phyloP scores from a whole-genome alignment of 2,113 vertebrate genomes.

The Podarcis cretensis region DNA sequence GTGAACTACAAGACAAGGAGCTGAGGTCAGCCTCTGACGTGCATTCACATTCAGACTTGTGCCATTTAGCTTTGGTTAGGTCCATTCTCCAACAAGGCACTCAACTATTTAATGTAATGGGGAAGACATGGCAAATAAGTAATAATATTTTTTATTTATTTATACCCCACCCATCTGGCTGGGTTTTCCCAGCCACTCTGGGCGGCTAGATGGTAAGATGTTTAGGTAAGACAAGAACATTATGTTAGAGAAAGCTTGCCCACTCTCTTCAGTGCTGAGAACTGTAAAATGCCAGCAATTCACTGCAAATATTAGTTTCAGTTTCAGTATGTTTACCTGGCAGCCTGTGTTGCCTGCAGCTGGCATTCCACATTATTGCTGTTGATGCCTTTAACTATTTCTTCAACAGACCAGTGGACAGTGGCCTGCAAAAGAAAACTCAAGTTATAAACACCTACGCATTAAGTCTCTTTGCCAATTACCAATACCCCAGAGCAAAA shows the following conservation, averaged over 20 bases:
- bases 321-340: constrained; percentile 77
- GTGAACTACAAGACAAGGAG: neutral
- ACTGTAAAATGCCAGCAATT: neutral
- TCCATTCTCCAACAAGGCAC: too few species aligned
- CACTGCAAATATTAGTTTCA: neutral
- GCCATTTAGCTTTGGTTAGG: too few species aligned
- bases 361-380: constrained; percentile 81
- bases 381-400: constrained; percentile 86
- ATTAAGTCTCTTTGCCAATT: neutral
- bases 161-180: too few species aligned
- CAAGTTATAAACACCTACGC: neutral
- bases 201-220: neutral
- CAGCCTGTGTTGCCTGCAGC: constrained; percentile 89
- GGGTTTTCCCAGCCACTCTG: too few species aligned
- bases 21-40: too few species aligned
- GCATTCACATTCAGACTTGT: too few species aligned
- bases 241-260: too few species aligned
- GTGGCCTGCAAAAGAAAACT: constrained; percentile 70
- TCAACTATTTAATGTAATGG: neutral
- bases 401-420: constrained; percentile 87
- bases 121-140: neutral
- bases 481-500: neutral
- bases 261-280: neutral
- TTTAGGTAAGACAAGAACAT: neutral
- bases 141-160: neutral